A percentile compares a stretch with the other conserved stretches of the same genome.
phyloP scores from a whole-genome alignment of 2,113 vertebrate species.

The Dipodomys stephensi region DNA sequence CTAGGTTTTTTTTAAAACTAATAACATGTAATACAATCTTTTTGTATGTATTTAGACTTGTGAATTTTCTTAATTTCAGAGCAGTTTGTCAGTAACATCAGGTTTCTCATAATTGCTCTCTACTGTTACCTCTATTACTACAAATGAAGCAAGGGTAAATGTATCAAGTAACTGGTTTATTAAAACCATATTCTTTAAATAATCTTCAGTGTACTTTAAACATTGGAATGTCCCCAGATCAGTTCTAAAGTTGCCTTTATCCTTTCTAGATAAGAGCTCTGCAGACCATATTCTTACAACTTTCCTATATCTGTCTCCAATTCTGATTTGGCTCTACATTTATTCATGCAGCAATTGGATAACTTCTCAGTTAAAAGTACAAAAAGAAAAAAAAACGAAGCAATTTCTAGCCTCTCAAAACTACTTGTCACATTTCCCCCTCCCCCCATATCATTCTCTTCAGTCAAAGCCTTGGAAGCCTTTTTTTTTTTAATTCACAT shows the following conservation, averaged over 20 bases:
- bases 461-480: background rate
- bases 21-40: background rate
- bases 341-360: background rate
- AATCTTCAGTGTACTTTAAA: conserved; percentile 35
- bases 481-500: background rate
- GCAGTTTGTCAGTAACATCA: background rate
- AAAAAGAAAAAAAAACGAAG: background rate
- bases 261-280: conserved; percentile 28
- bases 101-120: background rate
- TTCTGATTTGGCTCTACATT: background rate
- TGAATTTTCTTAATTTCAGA: conserved; percentile 42
- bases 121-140: background rate
- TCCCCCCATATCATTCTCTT: background rate
- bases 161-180: background rate
- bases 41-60: background rate
- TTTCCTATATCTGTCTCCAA: background rate
- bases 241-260: background rate
- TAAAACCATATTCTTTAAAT: conserved; percentile 40
- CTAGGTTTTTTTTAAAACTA: conserved; percentile 1
- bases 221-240: background rate
- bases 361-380: background rate
- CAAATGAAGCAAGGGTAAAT: conserved; percentile 21
- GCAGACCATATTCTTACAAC: background rate
- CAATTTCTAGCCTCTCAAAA: background rate
- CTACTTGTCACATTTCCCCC: background rate